Percentiles rank a stretch among this genome's conserved stretches.
These are phyloP conservation scores for Gobio occitaniae DNA, from an alignment of 2,797 vertebrate species.

Conservation along the genomic window DNA sequence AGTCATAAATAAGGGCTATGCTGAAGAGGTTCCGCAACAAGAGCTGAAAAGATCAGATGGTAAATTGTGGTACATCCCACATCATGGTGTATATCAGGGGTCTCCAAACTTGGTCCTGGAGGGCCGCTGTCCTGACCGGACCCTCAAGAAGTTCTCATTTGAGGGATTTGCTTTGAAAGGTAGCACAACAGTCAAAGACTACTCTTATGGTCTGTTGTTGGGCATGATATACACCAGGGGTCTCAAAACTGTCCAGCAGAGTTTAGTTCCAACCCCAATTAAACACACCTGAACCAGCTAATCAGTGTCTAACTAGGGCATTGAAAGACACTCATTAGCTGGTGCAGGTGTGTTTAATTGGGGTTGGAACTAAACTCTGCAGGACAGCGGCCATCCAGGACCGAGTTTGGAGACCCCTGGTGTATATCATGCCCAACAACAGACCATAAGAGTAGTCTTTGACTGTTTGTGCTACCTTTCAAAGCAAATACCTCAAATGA, in stretches of 20 bases:
- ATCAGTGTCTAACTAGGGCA: too few relatives aligned
- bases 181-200: slow-evolving; percentile 30
- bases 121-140: not conserved
- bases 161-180: slow-evolving; percentile 16
- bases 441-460: slow-evolving; percentile 22
- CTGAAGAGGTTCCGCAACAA: not conserved
- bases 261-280: too few relatives aligned
- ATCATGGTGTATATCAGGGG: not conserved
- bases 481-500: slow-evolving; percentile 28
- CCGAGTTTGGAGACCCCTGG: too few relatives aligned
- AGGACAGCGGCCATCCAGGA: too few relatives aligned
- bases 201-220: slow-evolving; percentile 13
- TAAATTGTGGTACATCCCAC: slow-evolving; percentile 12
- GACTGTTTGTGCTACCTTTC: slow-evolving; percentile 14
- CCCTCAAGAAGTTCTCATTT: slow-evolving; percentile 35
- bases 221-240: not conserved
- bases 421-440: not conserved
- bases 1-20: slow-evolving; percentile 9
- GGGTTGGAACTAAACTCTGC: too few relatives aligned
- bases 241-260: too few relatives aligned
- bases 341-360: too few relatives aligned
- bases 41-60: not conserved
- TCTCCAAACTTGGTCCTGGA: too few relatives aligned
- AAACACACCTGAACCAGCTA: too few relatives aligned
- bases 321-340: too few relatives aligned